These are phyloP conservation scores for Xylota segnis DNA, from an alignment of 2,888 invertebrate genomes.

Conservation along the genomic window DNA sequence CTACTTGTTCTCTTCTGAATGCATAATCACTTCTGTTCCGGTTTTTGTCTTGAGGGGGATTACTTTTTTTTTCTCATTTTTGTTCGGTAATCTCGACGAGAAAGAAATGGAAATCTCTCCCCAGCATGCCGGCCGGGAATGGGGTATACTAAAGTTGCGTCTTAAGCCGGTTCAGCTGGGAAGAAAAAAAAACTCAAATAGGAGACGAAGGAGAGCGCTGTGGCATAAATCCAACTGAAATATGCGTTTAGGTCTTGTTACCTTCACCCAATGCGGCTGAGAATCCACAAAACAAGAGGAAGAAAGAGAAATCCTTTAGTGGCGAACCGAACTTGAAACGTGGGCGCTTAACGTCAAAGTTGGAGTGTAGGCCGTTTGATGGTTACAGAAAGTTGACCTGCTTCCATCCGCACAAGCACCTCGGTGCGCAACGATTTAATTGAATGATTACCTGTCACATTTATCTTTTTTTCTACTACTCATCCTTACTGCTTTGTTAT, in stretches of 20 bases:
- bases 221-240: slow-evolving; percentile 73
- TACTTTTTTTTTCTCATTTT: slow-evolving; percentile 32
- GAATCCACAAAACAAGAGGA: slow-evolving; percentile 17
- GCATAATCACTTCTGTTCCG: slow-evolving; percentile 75
- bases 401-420: slow-evolving; percentile 52
- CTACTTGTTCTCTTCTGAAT: slow-evolving; percentile 56
- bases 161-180: slow-evolving; percentile 73
- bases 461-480: slow-evolving; percentile 45
- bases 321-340: slow-evolving; percentile 62
- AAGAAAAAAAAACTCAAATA: too few relatives aligned
- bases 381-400: slow-evolving; percentile 56
- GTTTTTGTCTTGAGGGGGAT: slow-evolving; percentile 51
- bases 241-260: slow-evolving; percentile 56
- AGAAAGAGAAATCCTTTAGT: slow-evolving; percentile 55
- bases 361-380: slow-evolving; percentile 42
- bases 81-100: slow-evolving; percentile 54
- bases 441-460: slow-evolving; percentile 76
- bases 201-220: slow-evolving; percentile 17
- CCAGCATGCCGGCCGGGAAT: slow-evolving; percentile 16
- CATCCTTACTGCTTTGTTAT: slow-evolving; percentile 25
- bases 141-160: slow-evolving; percentile 62
- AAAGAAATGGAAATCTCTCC: slow-evolving; percentile 60
- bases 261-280: neutral
- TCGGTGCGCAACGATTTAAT: slow-evolving; percentile 64
- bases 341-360: slow-evolving; percentile 71